Percentiles rank a stretch among this genome's conserved stretches.
Conservation (phyloP, 2,888 invertebrate genomes). For the Trilocha varians region DNA sequence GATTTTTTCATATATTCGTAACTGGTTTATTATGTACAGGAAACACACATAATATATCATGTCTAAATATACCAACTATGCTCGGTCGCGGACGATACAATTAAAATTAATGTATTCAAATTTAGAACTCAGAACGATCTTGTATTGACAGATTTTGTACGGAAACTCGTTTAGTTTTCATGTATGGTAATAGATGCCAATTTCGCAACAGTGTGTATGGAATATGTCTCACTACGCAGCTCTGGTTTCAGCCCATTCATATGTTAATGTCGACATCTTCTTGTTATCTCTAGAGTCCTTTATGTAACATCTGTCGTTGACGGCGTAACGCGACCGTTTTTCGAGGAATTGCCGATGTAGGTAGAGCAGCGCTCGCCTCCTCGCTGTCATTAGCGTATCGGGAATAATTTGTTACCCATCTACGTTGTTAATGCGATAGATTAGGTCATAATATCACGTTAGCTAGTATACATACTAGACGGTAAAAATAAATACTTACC, state of each 20-base stretch:
- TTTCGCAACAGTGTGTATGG: not conserved
- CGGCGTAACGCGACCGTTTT: not conserved
- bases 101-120: not conserved
- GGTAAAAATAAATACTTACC: too few relatives aligned
- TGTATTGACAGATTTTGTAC: not conserved
- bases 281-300: not conserved
- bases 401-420: too few relatives aligned
- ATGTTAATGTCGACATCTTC: not conserved
- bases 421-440: too few relatives aligned
- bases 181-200: not conserved
- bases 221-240: not conserved
- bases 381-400: too few relatives aligned
- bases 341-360: not conserved
- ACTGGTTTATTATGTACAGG: not conserved
- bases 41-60: not conserved
- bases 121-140: not conserved
- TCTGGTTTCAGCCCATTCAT: not conserved
- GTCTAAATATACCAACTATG: not conserved
- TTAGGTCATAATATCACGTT: too few relatives aligned
- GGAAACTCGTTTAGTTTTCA: not conserved
- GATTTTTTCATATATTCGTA: not conserved
- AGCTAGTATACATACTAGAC: too few relatives aligned
- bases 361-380: not conserved
- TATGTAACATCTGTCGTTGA: not conserved
- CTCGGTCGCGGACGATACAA: not conserved